Evolutionary conservation across 1,140 invertebrate genomes (phyloP).

Genomic region (Atta cephalotes): DNA sequence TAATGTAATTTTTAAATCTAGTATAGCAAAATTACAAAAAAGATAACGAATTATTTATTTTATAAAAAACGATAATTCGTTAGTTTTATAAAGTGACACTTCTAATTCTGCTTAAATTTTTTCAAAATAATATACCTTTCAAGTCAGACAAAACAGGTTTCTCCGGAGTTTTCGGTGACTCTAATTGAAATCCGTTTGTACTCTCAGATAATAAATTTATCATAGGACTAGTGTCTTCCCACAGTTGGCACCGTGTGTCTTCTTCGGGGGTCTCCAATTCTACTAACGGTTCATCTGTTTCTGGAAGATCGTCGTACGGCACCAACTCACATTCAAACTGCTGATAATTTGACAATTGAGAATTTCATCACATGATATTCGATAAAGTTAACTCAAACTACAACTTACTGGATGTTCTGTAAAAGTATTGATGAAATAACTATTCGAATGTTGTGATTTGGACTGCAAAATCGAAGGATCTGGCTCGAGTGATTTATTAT

Average conservation of each 20-base stretch:
- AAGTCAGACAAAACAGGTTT: constrained; percentile 61
- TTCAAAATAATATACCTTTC: constrained; percentile 40
- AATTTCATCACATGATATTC: not conserved
- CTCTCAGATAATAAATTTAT: constrained; percentile 72
- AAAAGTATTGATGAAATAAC: constrained; percentile 83
- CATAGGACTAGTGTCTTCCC: constrained; percentile 79
- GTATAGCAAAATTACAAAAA: no score
- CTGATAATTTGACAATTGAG: not conserved
- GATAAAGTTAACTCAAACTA: not conserved
- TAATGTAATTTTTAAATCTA: no score
- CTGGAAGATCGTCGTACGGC: constrained; percentile 84
- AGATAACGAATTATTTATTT: no score
- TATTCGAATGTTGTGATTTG: constrained; percentile 76
- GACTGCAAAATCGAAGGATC: constrained; percentile 71
- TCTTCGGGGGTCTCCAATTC: constrained; percentile 83
- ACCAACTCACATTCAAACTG: constrained; percentile 83
- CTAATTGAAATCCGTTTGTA: constrained; percentile 70
- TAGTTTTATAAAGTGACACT: no score
- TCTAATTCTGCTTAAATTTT: no score
- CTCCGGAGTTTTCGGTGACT: constrained; percentile 74
- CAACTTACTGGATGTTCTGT: constrained; percentile 75
- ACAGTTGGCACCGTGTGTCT: constrained; percentile 77
- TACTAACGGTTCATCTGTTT: constrained; percentile 82
- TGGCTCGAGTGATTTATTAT: constrained; percentile 64
- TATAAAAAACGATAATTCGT: no score